phyloP scores from a whole-genome alignment of 1,140 invertebrate species.

The Heliconius eleuchia region DNA sequence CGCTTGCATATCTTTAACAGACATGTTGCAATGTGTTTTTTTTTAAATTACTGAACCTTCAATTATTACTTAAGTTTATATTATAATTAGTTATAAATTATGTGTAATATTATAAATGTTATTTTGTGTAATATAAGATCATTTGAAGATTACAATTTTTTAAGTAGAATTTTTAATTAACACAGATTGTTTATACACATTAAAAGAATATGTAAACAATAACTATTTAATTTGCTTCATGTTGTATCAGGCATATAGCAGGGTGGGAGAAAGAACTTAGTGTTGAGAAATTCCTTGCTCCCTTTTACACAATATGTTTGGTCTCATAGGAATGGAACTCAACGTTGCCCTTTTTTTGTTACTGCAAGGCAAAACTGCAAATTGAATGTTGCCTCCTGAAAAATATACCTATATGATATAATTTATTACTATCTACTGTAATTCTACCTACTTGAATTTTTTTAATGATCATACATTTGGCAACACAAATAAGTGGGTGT shows the following conservation, averaged over 20 bases:
- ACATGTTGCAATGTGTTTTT: not conserved
- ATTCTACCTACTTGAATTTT: not conserved
- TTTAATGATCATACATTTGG: slow-evolving; percentile 16
- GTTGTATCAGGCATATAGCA: no score
- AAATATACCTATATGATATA: not conserved
- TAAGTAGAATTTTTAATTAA: not conserved
- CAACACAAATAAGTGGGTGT: slow-evolving; percentile 16
- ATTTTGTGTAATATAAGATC: not conserved
- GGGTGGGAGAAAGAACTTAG: no score
- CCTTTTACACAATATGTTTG: not conserved
- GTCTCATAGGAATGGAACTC: not conserved
- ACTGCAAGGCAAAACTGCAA: no score
- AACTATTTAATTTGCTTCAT: no score
- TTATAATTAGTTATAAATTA: slow-evolving; percentile 3
- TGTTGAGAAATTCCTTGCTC: no score
- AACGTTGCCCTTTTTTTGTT: no score
- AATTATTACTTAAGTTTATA: not conserved
- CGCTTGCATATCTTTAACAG: not conserved
- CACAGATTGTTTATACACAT: not conserved
- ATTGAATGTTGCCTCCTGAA: not conserved
- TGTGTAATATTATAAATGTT: not conserved
- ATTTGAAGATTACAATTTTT: not conserved
- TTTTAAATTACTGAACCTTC: not conserved
- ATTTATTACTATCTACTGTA: not conserved
- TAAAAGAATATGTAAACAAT: not conserved